A percentile compares a stretch with the other conserved stretches of the same genome.
phyloP scores from a whole-genome alignment of 2,888 invertebrate genomes.

The Amiota mariae region DNA sequence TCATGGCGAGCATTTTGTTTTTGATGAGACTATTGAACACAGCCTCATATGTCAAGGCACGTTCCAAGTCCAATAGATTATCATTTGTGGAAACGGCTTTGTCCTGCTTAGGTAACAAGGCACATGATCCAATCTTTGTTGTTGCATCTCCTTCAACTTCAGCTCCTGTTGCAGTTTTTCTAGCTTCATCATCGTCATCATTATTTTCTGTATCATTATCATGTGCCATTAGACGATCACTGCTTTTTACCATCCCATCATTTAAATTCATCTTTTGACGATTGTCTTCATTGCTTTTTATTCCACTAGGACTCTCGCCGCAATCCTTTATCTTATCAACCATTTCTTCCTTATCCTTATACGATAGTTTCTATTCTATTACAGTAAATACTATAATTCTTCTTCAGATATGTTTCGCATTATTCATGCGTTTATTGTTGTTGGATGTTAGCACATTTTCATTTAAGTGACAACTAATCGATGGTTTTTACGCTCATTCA shows the following conservation, averaged over 20 bases:
- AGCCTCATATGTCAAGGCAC: constrained; percentile 73
- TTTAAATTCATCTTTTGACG: constrained; percentile 23
- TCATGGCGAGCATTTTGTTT: constrained; percentile 73
- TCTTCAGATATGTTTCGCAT: background rate
- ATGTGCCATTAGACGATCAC: constrained; percentile 26
- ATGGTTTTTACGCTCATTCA: too few relatives aligned
- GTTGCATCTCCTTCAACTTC: constrained; percentile 11
- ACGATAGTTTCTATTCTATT: too few relatives aligned
- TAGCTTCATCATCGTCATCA: background rate
- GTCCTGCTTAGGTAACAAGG: constrained; percentile 54
- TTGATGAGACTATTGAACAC: constrained; percentile 72
- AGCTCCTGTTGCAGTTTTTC: background rate
- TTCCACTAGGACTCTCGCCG: constrained; percentile 31
- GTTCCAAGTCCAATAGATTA: constrained; percentile 69
- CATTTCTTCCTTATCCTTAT: background rate
- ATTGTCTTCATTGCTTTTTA: background rate
- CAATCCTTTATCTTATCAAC: constrained; percentile 30
- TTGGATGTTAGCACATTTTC: too few relatives aligned
- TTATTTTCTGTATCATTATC: constrained; percentile 1
- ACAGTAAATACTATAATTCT: background rate
- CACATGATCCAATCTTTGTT: constrained; percentile 13
- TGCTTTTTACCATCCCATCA: constrained; percentile 38
- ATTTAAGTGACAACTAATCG: too few relatives aligned
- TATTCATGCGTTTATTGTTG: background rate
- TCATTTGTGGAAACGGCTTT: constrained; percentile 74